phyloP scores from a whole-genome alignment of 2,113 vertebrate genomes.

The Capricornis sumatraensis region DNA sequence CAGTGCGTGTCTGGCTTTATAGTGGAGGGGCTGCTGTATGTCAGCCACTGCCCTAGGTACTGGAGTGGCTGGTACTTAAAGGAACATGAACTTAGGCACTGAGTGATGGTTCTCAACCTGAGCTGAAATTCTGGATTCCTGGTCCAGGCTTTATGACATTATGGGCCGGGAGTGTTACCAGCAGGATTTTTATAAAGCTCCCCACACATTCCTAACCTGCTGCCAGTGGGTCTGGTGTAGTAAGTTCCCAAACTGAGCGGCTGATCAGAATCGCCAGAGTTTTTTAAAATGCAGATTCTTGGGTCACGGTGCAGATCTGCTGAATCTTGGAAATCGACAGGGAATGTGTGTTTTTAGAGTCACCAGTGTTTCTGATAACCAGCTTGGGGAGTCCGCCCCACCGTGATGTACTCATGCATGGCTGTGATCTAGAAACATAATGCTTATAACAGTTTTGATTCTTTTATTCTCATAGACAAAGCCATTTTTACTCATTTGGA shows the following conservation, averaged over 20 bases:
- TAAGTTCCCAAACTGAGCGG: background rate
- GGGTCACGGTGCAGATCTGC: background rate
- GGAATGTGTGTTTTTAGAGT: background rate
- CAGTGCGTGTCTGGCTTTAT: background rate
- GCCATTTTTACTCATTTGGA: background rate
- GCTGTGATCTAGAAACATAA: background rate
- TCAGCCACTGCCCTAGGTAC: too few relatives aligned
- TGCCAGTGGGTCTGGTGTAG: background rate
- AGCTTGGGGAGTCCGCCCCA: background rate
- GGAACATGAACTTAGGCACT: background rate
- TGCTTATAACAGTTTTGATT: background rate
- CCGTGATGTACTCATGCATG: too few relatives aligned
- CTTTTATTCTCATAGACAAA: background rate
- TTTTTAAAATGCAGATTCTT: background rate
- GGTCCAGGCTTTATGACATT: background rate
- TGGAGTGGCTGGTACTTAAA: rapidly evolving
- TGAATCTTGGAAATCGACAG: background rate
- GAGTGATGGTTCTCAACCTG: background rate
- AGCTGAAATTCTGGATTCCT: background rate
- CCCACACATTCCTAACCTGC: background rate
- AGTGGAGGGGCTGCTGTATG: background rate
- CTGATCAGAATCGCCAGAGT: background rate
- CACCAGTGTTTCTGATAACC: background rate
- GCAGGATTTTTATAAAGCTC: background rate
- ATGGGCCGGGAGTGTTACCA: background rate